Conservation (phyloP, 2,888 invertebrate genomes). For the Matsumyia berberina region DNA sequence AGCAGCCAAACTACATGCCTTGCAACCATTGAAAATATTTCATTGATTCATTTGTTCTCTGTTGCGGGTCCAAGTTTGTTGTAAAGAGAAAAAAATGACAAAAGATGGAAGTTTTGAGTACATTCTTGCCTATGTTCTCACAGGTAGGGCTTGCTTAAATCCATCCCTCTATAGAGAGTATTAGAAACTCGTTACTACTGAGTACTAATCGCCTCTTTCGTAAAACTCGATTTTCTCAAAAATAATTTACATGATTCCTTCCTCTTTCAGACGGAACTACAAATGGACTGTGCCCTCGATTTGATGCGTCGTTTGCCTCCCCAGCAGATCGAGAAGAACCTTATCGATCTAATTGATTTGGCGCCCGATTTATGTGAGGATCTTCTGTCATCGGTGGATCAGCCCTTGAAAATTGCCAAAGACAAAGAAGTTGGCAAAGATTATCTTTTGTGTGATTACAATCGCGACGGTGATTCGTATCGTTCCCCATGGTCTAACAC, state of each 20-base stretch:
- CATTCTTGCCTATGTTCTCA: too few relatives aligned
- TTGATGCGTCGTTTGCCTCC: constrained; percentile 99
- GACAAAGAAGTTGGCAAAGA: constrained; percentile 98
- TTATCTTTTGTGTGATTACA: constrained; percentile 99
- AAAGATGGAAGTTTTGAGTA: too few relatives aligned
- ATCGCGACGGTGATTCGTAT: constrained; percentile 99
- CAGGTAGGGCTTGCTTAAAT: too few relatives aligned
- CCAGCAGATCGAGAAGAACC: constrained; percentile 99
- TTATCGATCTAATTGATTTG: constrained; percentile 98
- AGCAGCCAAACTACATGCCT: too few relatives aligned
- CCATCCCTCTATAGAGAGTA: too few relatives aligned
- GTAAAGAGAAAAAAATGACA: too few relatives aligned
- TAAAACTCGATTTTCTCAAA: too few relatives aligned
- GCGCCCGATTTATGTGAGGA: constrained; percentile 98
- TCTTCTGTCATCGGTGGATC: constrained; percentile 97
- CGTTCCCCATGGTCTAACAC: constrained; percentile 99
- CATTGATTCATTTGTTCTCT: too few relatives aligned
- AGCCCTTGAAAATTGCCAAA: constrained; percentile 98
- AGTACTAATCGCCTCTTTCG: too few relatives aligned
- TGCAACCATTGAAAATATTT: too few relatives aligned
- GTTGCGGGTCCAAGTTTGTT: too few relatives aligned
- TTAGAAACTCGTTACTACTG: too few relatives aligned
- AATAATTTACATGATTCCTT: background rate
- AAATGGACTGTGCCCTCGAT: constrained; percentile 99
- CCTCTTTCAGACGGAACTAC: constrained; percentile 92